Percentiles rank a stretch among this genome's conserved stretches.
Conservation (phyloP, 2,888 invertebrate genomes). For the Amiota mariae region DNA sequence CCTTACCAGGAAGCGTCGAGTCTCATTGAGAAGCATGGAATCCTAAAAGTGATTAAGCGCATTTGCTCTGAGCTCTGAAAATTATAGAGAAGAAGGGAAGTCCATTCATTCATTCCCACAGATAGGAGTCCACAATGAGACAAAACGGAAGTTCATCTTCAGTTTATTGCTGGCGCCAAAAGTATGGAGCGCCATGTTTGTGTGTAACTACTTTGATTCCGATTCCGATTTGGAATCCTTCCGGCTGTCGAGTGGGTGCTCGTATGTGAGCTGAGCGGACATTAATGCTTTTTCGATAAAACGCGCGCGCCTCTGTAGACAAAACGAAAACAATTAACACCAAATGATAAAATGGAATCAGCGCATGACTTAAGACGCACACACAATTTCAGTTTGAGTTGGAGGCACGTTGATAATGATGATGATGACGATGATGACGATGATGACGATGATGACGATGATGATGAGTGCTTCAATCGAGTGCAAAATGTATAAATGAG, state of each 20-base stretch:
- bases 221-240: conserved; percentile 20
- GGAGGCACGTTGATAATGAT: no score
- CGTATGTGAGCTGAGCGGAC: conserved; percentile 33
- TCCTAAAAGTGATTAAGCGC: conserved; percentile 61
- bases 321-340: conserved; percentile 67
- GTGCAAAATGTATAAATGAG: conserved; percentile 25
- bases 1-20: neutral
- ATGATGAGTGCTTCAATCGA: conserved; percentile 33
- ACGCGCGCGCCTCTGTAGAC: conserved; percentile 9
- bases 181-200: neutral
- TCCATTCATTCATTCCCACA: conserved; percentile 25
- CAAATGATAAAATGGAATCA: conserved; percentile 58
- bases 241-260: conserved; percentile 22
- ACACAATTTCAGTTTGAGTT: no score
- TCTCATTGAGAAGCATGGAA: neutral
- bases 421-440: conserved; percentile 33
- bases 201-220: conserved; percentile 33
- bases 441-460: no score
- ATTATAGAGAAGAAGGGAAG: no score
- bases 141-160: conserved; percentile 62
- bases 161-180: conserved; percentile 62
- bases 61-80: conserved; percentile 50
- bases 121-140: conserved; percentile 35
- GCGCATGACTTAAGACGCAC: neutral
- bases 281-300: conserved; percentile 61